These are phyloP conservation scores for Teleogryllus oceanicus DNA, from an alignment of 2,888 invertebrate genomes.

Conservation along the genomic window DNA sequence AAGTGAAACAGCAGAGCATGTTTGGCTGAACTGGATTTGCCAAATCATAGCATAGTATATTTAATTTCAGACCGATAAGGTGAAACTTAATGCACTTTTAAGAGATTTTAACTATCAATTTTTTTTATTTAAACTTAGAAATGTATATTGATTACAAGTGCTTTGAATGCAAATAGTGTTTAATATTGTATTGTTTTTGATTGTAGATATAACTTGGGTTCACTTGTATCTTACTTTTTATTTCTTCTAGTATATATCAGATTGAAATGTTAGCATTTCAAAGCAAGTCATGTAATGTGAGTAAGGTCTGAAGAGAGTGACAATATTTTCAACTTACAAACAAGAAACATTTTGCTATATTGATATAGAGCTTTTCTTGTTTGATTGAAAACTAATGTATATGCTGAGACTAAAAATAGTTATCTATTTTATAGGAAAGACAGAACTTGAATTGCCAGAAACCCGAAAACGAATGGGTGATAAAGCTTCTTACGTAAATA, in stretches of 20 bases:
- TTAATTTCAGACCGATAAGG: background rate
- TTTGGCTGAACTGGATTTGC: background rate
- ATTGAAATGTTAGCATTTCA: background rate
- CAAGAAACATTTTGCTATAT: too few relatives aligned
- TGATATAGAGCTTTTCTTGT: too few relatives aligned
- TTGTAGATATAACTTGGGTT: background rate
- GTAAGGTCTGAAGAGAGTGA: too few relatives aligned
- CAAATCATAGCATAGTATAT: background rate
- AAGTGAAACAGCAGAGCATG: background rate
- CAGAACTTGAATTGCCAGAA: conserved; percentile 83
- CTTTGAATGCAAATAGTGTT: background rate
- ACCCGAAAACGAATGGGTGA: conserved; percentile 64
- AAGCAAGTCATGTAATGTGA: background rate
- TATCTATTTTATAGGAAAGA: conserved; percentile 44
- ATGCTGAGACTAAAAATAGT: conserved; percentile 44
- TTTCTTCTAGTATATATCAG: background rate
- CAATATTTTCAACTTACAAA: too few relatives aligned
- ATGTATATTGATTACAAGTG: background rate
- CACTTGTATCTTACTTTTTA: background rate
- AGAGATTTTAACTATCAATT: background rate
- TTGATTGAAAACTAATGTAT: too few relatives aligned
- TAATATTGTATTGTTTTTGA: background rate
- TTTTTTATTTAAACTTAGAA: background rate
- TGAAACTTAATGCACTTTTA: background rate
- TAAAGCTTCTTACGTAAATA: conserved; percentile 64